Base-by-base conservation (phyloP, 1,140 invertebrate genomes). In the Bacillus rossius region DNA sequence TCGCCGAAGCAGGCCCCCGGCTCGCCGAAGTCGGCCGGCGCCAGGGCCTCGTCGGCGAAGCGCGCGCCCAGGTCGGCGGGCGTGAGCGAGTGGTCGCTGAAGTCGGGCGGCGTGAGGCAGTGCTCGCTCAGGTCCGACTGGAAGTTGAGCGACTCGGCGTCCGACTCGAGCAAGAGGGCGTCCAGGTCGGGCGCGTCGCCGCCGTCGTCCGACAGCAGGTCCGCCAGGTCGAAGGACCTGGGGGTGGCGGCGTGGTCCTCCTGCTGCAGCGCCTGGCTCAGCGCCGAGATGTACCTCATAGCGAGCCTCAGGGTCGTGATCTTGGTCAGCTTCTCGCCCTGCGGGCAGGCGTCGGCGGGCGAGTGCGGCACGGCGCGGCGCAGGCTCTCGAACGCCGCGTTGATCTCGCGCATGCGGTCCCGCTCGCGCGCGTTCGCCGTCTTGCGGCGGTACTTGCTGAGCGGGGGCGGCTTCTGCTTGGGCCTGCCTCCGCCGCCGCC, bases 371-470 rank as follows among this genome's bases (percentile, higher is more conserved):
- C 86, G 7, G 84, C 87, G 38, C 80, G 78, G 19, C 89, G 79
- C 0, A 95, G 76, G 2, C 82, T 78, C 71, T 93, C 90, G 74
- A 94, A 95, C 0, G 91, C 92, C 45, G 82, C 78, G 74, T 94
- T 94, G 60, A 95, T 94, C 70, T 94, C 91, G 50, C 86, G 77
- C 91, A 95, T 94, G 47, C 92, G 76, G 52, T 81, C 84, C 25
- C 92, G 71, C 73, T 95, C 92, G 3, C 92, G 73, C 0, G 91
- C 90, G 77, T 95, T 95, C 1, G 92, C 92, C 2, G 91, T 92
- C 75, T 91, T 91, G 60, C 92, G 78, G 19, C 92, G 75, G 73
- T 95, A 95, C 73, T 94, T 95, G 76, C 89, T 92, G 57, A 94
- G 77, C 1, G 92, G 91, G 42, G 91, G 84, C 4, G 91, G 83